Conservation (phyloP, 2,797 vertebrate genomes). For the Dendrocincla tyrannina region DNA sequence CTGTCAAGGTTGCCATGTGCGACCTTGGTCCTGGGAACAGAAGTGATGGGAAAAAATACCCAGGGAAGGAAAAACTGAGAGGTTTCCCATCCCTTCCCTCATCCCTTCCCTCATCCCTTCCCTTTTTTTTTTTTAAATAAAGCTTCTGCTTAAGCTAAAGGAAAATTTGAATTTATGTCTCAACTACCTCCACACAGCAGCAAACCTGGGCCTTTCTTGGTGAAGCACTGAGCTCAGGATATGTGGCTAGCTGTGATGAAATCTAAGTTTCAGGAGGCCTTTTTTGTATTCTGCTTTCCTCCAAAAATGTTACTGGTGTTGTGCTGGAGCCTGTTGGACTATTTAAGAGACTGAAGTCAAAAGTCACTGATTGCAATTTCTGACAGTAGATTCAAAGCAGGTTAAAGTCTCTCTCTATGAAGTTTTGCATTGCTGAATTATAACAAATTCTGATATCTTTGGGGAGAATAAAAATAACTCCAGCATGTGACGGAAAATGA, state of each 20-base stretch:
- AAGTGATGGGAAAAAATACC: background rate
- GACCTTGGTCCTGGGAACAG: background rate
- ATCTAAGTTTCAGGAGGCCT: background rate
- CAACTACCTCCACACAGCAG: background rate
- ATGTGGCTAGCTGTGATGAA: background rate
- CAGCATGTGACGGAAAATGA: background rate
- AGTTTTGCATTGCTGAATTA: background rate
- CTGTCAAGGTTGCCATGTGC: rapidly evolving
- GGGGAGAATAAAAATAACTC: background rate
- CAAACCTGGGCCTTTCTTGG: background rate
- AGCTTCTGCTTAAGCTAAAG: background rate
- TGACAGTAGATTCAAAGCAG: background rate
- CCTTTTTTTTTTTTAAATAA: background rate
- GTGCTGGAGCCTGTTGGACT: background rate
- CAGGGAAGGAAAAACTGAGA: background rate
- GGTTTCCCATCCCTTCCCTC: too few species aligned
- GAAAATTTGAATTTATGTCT: background rate
- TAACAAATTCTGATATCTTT: background rate
- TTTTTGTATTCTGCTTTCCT: background rate
- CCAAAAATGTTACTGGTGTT: background rate
- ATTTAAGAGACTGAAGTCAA: background rate
- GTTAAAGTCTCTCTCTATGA: background rate
- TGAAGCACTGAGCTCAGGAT: background rate
- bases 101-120: too few species aligned
- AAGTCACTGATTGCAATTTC: background rate